phyloP scores from a whole-genome alignment of 2,888 invertebrate species.

The Linnaemya vulpina region DNA sequence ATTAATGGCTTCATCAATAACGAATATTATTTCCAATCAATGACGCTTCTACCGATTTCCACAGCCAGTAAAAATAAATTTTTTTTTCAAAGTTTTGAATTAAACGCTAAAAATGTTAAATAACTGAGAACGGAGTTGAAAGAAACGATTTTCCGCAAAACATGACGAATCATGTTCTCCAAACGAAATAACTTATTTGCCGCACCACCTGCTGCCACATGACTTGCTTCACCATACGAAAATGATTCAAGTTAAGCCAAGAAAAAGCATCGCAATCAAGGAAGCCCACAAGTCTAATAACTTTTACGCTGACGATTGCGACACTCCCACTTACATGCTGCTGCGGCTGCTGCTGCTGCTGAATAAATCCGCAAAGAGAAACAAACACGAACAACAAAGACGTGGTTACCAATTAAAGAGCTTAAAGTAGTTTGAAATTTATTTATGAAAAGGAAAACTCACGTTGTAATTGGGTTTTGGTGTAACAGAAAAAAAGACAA shows the following conservation, averaged over 20 bases:
- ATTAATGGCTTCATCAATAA: too few relatives aligned
- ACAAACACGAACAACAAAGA: constrained; percentile 23
- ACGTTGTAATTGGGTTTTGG: constrained; percentile 66
- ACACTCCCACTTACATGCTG: constrained; percentile 46
- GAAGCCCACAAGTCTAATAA: constrained; percentile 65
- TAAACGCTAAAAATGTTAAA: too few relatives aligned
- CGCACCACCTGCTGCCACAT: not conserved
- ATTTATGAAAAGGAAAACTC: constrained; percentile 46
- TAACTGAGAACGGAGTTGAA: too few relatives aligned
- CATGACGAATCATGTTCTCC: too few relatives aligned
- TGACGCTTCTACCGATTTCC: too few relatives aligned
- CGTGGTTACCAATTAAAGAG: constrained; percentile 48
- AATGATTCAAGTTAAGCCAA: constrained; percentile 37
- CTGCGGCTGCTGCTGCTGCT: too few relatives aligned
- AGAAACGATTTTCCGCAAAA: too few relatives aligned
- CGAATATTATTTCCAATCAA: too few relatives aligned
- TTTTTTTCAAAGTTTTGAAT: too few relatives aligned
- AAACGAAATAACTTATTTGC: not conserved
- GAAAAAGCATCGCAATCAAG: constrained; percentile 25
- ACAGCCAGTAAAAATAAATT: too few relatives aligned
- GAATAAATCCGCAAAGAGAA: constrained; percentile 27
- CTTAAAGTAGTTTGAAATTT: constrained; percentile 43
- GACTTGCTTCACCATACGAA: not conserved
- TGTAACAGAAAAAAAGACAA: constrained; percentile 56
- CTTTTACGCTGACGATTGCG: constrained; percentile 60